These are phyloP conservation scores for Zaprionus bogoriensis DNA, from an alignment of 2,888 invertebrate genomes.

Conservation along the genomic window DNA sequence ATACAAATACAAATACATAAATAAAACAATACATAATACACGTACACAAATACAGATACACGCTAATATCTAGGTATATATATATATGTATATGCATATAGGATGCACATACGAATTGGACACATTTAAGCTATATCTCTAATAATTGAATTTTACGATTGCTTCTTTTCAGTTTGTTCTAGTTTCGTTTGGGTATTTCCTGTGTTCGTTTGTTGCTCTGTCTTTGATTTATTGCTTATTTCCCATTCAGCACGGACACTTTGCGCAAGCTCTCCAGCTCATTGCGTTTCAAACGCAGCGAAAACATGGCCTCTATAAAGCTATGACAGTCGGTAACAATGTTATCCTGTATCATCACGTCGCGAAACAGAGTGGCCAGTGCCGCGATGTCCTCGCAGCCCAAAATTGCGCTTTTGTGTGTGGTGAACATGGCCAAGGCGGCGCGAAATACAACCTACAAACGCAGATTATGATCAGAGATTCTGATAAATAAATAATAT, in stretches of 20 bases:
- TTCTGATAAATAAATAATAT: too few relatives aligned
- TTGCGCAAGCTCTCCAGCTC: slow-evolving; percentile 80
- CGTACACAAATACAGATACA: slow-evolving; percentile 21
- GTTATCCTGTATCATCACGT: slow-evolving; percentile 89
- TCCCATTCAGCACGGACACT: slow-evolving; percentile 73
- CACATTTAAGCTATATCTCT: slow-evolving; percentile 61
- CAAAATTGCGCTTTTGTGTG: slow-evolving; percentile 88
- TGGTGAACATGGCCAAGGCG: slow-evolving; percentile 91
- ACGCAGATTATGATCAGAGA: neutral
- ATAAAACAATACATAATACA: slow-evolving; percentile 31
- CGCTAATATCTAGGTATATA: slow-evolving; percentile 13
- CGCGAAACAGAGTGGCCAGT: slow-evolving; percentile 91
- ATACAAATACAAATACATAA: slow-evolving; percentile 31
- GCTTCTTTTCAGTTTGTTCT: slow-evolving; percentile 55
- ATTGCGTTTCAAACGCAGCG: slow-evolving; percentile 86
- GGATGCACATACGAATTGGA: slow-evolving; percentile 56
- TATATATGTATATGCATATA: slow-evolving; percentile 26
- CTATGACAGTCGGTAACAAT: slow-evolving; percentile 92
- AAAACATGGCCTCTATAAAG: slow-evolving; percentile 94
- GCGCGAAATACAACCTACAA: slow-evolving; percentile 91
- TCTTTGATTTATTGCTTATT: slow-evolving; percentile 42
- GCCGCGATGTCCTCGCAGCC: slow-evolving; percentile 91
- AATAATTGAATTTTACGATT: slow-evolving; percentile 77
- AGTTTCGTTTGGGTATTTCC: slow-evolving; percentile 18
- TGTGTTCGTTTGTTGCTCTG: slow-evolving; percentile 28